Percentiles rank a stretch among this genome's conserved stretches.
Evolutionary conservation across 2,113 vertebrate genomes (phyloP).

Genomic region (Antechinus flavipes): DNA sequence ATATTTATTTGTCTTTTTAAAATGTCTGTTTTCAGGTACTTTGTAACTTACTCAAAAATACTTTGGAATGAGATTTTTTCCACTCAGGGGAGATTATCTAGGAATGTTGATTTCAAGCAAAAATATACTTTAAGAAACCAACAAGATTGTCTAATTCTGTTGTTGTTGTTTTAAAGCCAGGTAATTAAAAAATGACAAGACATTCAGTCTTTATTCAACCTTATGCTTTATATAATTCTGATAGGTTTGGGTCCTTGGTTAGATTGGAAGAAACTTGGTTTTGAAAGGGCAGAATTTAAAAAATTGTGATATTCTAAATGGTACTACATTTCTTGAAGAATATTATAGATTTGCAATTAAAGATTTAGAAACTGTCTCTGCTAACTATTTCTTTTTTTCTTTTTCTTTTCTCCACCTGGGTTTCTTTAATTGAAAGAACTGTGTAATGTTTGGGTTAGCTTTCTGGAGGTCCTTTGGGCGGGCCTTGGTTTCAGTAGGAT

Average conservation of each 20-base stretch:
- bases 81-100: constrained; percentile 13
- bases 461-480: too few species aligned
- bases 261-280: constrained; percentile 5
- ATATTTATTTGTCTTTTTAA: constrained; percentile 29
- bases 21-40: constrained; percentile 27
- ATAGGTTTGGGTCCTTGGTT: not conserved
- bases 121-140: not conserved
- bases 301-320: not conserved
- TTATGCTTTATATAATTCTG: constrained; percentile 6
- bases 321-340: not conserved
- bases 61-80: constrained; percentile 23
- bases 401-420: not conserved
- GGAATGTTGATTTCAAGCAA: constrained; percentile 44
- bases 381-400: not conserved
- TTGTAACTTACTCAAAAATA: not conserved
- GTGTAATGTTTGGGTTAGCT: too few species aligned
- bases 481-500: too few species aligned
- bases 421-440: not conserved
- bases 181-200: not conserved
- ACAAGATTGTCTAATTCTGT: not conserved
- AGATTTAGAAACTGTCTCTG: not conserved
- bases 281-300: not conserved
- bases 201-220: not conserved
- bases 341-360: not conserved
- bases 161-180: not conserved